Evolutionary conservation across 2,888 invertebrate genomes (phyloP).

Genomic region (Hipparchia semele): DNA sequence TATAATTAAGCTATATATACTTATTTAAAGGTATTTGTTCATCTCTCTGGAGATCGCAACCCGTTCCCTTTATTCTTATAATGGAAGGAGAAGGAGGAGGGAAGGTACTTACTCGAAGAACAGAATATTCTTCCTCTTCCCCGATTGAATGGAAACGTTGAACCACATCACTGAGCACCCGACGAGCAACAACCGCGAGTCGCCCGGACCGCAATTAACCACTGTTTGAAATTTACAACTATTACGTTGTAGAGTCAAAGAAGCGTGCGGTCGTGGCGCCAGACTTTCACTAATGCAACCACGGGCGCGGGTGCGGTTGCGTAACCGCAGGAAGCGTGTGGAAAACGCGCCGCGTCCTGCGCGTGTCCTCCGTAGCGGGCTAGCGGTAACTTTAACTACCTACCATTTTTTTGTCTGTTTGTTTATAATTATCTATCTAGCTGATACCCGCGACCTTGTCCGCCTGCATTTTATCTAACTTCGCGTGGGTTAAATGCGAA

Average conservation of each 20-base stretch:
- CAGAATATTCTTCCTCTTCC: constrained; percentile 59
- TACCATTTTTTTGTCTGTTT: not conserved
- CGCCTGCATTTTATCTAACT: no score
- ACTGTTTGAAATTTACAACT: constrained; percentile 42
- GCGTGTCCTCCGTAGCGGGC: constrained; percentile 50
- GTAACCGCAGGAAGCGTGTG: constrained; percentile 66
- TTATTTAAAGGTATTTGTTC: no score
- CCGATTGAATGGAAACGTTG: constrained; percentile 61
- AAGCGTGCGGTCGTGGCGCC: constrained; percentile 41
- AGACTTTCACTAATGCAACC: constrained; percentile 60
- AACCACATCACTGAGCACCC: constrained; percentile 56
- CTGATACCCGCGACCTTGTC: no score
- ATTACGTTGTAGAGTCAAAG: constrained; percentile 37
- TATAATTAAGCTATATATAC: no score
- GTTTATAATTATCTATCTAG: not conserved
- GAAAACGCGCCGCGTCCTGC: constrained; percentile 62
- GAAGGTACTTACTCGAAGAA: constrained; percentile 62
- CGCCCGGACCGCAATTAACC: constrained; percentile 36
- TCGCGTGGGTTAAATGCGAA: no score
- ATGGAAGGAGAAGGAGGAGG: not conserved
- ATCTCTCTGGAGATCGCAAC: no score
- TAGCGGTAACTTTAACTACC: no score
- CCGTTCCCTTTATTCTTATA: no score
- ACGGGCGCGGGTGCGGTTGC: constrained; percentile 46
- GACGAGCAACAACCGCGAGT: constrained; percentile 33